Percentiles rank a stretch among this genome's conserved stretches.
Evolutionary conservation across 2,888 invertebrate species (phyloP).

Genomic region (Cheilosia variabilis): DNA sequence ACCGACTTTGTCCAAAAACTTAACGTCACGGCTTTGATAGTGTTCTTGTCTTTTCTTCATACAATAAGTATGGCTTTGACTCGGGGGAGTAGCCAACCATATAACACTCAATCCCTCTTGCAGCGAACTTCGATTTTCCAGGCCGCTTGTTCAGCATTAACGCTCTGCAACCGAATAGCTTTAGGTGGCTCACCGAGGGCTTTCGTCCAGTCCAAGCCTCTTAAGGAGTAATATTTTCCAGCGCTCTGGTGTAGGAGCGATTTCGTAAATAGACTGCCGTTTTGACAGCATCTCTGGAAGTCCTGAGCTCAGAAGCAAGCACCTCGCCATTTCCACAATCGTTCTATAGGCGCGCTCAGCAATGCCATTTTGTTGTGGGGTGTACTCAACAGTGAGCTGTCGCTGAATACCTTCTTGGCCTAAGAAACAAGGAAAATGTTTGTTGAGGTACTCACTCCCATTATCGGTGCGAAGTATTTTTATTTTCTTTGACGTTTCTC

Average conservation of each 20-base stretch:
- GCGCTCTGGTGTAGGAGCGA: background rate
- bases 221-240: background rate
- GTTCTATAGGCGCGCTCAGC: conserved; percentile 11
- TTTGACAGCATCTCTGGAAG: background rate
- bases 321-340: conserved; percentile 10
- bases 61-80: too few relatives aligned
- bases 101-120: background rate
- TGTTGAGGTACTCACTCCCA: background rate
- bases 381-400: conserved; percentile 16
- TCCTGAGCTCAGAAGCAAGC: background rate
- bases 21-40: too few relatives aligned
- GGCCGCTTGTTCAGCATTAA: conserved; percentile 1
- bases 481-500: background rate
- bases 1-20: too few relatives aligned
- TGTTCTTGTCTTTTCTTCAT: too few relatives aligned
- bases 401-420: background rate
- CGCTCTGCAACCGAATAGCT: conserved; percentile 4
- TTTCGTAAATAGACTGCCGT: background rate
- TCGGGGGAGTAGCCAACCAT: background rate
- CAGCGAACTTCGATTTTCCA: background rate
- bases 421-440: too few relatives aligned
- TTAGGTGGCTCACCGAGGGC: background rate
- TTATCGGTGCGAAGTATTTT: conserved; percentile 6
- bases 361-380: conserved; percentile 11
- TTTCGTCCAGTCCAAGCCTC: background rate